Evolutionary conservation across 2,888 invertebrate genomes (phyloP).

Genomic region (Cerastis leucographa): DNA sequence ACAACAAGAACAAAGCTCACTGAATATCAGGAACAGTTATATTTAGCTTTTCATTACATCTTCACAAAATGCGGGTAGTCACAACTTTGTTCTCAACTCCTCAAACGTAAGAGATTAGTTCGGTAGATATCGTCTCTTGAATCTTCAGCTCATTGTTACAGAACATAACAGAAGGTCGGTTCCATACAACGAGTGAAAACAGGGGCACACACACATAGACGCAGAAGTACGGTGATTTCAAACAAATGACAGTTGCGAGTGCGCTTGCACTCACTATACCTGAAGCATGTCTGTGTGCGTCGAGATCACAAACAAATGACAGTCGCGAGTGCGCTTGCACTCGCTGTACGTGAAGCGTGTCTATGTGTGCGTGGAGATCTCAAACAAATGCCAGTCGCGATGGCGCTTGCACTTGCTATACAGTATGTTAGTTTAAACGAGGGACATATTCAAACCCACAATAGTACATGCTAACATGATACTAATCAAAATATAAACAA

Average conservation of each 20-base stretch:
- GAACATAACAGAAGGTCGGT: not conserved
- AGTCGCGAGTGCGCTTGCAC: not conserved
- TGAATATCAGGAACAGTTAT: not conserved
- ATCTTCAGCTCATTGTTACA: not conserved
- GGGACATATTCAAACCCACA: no score
- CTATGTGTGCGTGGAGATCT: not conserved
- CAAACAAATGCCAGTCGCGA: not conserved
- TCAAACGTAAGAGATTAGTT: conserved; percentile 22
- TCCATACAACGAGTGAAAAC: not conserved
- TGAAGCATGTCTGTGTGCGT: not conserved
- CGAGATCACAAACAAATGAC: not conserved
- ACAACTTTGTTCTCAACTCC: conserved; percentile 40
- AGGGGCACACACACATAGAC: not conserved
- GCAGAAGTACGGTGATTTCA: not conserved
- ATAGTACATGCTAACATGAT: no score
- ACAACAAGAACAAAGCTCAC: not conserved
- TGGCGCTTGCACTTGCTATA: not conserved
- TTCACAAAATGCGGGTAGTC: conserved; percentile 30
- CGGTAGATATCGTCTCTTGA: conserved; percentile 24
- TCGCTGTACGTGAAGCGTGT: not conserved
- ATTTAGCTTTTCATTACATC: conserved; percentile 20
- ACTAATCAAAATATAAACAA: no score
- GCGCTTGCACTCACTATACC: not conserved
- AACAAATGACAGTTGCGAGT: not conserved
- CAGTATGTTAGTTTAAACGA: no score